Percentiles rank a stretch among this genome's conserved stretches.
These are phyloP conservation scores for Isichthys henryi DNA, from an alignment of 2,113 vertebrate species.

Conservation along the genomic window DNA sequence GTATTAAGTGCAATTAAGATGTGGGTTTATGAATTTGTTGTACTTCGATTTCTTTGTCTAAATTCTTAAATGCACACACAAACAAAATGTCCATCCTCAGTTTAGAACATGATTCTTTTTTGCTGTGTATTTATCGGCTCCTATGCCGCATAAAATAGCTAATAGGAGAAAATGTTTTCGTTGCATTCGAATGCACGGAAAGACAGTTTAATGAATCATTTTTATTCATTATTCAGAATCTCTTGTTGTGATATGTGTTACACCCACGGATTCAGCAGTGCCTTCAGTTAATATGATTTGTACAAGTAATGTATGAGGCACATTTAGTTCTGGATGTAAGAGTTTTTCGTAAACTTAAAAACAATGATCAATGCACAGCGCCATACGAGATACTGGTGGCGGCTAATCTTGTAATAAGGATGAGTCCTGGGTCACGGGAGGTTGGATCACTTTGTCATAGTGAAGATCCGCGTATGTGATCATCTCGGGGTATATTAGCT, in stretches of 20 bases:
- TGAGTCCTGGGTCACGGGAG: not conserved
- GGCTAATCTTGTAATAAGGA: not conserved
- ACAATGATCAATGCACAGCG: not conserved
- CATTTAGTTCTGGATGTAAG: not conserved
- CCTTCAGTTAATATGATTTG: not conserved
- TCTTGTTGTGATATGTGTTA: not conserved
- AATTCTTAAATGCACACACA: not conserved
- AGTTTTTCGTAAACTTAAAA: not conserved
- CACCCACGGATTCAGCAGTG: not conserved
- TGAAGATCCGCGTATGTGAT: not conserved
- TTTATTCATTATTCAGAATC: not conserved
- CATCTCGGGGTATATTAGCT: not conserved
- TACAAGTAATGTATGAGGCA: not conserved
- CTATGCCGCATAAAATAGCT: not conserved
- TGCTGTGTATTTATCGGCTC: not conserved
- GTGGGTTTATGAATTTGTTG: not conserved
- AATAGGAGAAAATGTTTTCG: not conserved
- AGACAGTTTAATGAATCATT: not conserved
- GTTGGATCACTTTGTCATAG: not conserved
- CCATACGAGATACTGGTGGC: not conserved
- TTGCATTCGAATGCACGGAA: not conserved
- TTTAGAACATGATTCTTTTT: not conserved
- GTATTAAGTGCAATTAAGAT: not conserved
- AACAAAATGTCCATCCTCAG: not conserved
- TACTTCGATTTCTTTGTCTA: not conserved